phyloP scores from a whole-genome alignment of 2,888 invertebrate species.

The Himalopsyche tibetana region DNA sequence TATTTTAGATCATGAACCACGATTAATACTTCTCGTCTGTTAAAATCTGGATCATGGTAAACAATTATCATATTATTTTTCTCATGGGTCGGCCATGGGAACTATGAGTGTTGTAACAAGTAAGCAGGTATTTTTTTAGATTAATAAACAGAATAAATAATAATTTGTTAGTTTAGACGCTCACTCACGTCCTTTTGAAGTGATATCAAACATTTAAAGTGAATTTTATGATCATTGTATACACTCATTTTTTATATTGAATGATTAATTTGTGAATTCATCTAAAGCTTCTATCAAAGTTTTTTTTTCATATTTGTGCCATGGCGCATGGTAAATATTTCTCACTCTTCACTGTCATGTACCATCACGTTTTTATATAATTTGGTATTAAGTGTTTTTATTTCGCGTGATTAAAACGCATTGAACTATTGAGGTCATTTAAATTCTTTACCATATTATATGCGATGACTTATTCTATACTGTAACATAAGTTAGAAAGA shows the following conservation, averaged over 20 bases:
- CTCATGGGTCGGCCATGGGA: not conserved
- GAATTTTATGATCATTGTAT: not conserved
- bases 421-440: not conserved
- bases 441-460: too few species aligned
- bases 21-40: not conserved
- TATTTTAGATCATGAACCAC: not conserved
- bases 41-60: not conserved
- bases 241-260: not conserved
- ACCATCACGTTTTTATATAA: not conserved
- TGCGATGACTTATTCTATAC: too few species aligned
- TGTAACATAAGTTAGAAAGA: too few species aligned
- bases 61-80: slow-evolving; percentile 1
- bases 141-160: slow-evolving; percentile 12
- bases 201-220: not conserved
- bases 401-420: not conserved
- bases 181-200: slow-evolving; percentile 9
- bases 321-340: not conserved
- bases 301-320: not conserved
- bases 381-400: not conserved
- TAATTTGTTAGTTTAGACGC: slow-evolving; percentile 26
- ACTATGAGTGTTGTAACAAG: slow-evolving; percentile 3
- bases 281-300: not conserved
- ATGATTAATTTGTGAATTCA: not conserved
- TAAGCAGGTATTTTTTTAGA: not conserved
- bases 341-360: not conserved